Conservation (phyloP, 2,113 vertebrate genomes). For the Silurus meridionalis region DNA sequence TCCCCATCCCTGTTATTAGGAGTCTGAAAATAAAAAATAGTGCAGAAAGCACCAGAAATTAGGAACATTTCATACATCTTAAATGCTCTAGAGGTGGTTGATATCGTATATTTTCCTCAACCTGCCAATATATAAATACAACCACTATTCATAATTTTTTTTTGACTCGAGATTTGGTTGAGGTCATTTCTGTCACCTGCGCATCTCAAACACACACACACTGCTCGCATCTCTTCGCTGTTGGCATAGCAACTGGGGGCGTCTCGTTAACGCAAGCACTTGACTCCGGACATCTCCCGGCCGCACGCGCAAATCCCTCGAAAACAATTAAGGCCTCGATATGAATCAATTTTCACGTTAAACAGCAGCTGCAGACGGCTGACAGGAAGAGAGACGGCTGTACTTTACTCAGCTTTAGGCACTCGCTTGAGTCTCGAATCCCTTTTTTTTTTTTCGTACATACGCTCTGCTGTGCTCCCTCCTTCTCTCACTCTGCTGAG, state of each 20-base stretch:
- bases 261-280: constrained; percentile 70
- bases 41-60: not conserved
- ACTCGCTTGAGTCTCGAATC: constrained; percentile 45
- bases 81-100: not conserved
- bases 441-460: not conserved
- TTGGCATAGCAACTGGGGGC: constrained; percentile 63
- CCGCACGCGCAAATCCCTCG: constrained; percentile 57
- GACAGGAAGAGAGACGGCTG: constrained; percentile 46
- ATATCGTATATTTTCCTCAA: not conserved
- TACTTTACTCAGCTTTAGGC: constrained; percentile 58
- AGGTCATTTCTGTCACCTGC: constrained; percentile 15
- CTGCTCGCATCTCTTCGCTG: constrained; percentile 39
- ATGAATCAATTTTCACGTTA: constrained; percentile 77
- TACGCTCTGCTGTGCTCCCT: not conserved
- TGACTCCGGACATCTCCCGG: constrained; percentile 69
- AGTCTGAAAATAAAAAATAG: not conserved
- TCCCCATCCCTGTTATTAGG: too few relatives aligned
- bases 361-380: constrained; percentile 65
- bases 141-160: not conserved
- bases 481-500: not conserved
- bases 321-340: constrained; percentile 64
- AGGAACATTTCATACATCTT: not conserved
- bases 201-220: not conserved
- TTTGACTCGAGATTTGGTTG: constrained; percentile 32
- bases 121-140: not conserved